A percentile compares a stretch with the other conserved stretches of the same genome.
phyloP scores from a whole-genome alignment of 2,797 vertebrate genomes.

The Syngnathus acus region DNA sequence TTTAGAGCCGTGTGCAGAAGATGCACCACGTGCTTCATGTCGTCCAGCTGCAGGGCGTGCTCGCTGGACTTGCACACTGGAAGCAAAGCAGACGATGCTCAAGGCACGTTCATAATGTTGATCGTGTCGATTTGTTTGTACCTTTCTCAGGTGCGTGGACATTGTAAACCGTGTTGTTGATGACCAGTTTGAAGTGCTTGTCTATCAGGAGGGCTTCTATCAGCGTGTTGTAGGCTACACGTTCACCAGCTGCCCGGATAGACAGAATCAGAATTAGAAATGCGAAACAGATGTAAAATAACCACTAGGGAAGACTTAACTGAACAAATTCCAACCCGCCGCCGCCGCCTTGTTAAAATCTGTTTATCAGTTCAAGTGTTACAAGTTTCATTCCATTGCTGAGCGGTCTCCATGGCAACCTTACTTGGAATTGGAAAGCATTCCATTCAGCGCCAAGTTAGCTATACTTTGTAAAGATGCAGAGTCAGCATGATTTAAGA shows the following conservation, averaged over 20 bases:
- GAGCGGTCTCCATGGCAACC: background rate
- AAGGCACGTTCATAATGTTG: background rate
- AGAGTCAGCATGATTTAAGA: background rate
- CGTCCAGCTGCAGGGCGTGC: slow-evolving; percentile 60
- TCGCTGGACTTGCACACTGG: slow-evolving; percentile 65
- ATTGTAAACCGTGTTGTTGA: slow-evolving; percentile 71
- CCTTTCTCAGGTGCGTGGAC: slow-evolving; percentile 71
- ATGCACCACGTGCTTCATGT: slow-evolving; percentile 79
- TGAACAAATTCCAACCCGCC: background rate
- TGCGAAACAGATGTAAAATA: background rate
- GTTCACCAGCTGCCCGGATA: slow-evolving; percentile 71
- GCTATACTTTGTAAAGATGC: too few species aligned
- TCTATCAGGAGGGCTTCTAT: slow-evolving; percentile 74
- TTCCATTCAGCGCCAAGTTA: too few species aligned
- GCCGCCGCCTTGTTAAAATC: background rate
- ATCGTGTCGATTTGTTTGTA: slow-evolving; percentile 39
- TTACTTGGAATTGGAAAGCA: too few species aligned
- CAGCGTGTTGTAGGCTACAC: slow-evolving; percentile 68
- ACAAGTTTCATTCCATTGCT: background rate
- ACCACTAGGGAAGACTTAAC: background rate
- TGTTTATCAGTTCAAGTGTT: background rate
- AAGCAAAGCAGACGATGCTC: background rate
- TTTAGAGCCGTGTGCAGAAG: slow-evolving; percentile 79
- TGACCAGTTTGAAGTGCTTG: slow-evolving; percentile 80
- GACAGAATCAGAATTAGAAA: background rate